phyloP scores from a whole-genome alignment of 2,888 invertebrate genomes.

The Patella ulyssiponensis region DNA sequence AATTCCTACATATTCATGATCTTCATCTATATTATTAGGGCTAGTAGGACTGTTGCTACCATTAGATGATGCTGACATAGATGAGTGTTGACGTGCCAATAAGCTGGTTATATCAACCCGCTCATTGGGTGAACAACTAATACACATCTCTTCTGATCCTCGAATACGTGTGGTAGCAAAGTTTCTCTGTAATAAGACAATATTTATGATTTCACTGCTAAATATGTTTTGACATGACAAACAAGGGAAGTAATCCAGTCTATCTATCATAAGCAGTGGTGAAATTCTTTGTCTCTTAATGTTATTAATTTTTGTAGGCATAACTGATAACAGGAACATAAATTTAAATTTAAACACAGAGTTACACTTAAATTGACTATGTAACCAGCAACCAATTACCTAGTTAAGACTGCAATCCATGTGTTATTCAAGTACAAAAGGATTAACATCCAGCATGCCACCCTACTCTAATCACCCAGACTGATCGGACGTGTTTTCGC shows the following conservation, averaged over 20 bases:
- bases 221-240: no score
- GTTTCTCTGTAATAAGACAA: neutral
- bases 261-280: no score
- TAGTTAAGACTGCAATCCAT: neutral
- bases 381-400: no score
- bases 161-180: slow-evolving; percentile 60
- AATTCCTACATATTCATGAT: slow-evolving; percentile 58
- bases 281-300: no score
- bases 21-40: slow-evolving; percentile 51
- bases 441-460: neutral
- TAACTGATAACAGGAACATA: no score
- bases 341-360: no score
- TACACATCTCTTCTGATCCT: slow-evolving; percentile 70
- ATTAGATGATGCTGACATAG: slow-evolving; percentile 24
- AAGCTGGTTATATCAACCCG: slow-evolving; percentile 67
- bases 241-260: no score
- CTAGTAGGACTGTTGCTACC: slow-evolving; percentile 37
- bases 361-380: no score
- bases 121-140: slow-evolving; percentile 65
- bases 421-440: neutral
- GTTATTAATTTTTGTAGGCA: no score
- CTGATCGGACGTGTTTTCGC: no score
- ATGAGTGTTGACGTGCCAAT: slow-evolving; percentile 60
- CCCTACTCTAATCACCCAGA: no score
- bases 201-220: no score